Percentiles rank a stretch among this genome's conserved stretches.
These are phyloP conservation scores for Calliopum simillimum DNA, from an alignment of 2,888 invertebrate species.

Conservation along the genomic window DNA sequence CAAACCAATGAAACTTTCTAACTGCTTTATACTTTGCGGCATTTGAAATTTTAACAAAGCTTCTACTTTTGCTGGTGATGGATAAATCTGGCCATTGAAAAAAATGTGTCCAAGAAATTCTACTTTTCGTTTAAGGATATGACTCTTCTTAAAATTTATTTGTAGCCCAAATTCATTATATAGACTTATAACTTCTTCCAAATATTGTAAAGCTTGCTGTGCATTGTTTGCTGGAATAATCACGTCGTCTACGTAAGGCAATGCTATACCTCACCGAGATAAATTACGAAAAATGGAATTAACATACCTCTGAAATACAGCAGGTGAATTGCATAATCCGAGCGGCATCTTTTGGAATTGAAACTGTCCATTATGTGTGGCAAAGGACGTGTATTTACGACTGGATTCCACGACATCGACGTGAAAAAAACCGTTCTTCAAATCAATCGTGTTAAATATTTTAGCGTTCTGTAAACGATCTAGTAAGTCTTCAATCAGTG, in stretches of 20 bases:
- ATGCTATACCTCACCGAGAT: slow-evolving; percentile 33
- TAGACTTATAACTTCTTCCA: too few species aligned
- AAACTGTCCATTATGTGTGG: slow-evolving; percentile 54
- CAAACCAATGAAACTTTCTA: slow-evolving; percentile 52
- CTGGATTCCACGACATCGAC: slow-evolving; percentile 50
- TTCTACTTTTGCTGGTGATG: slow-evolving; percentile 48
- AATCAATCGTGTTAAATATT: slow-evolving; percentile 53
- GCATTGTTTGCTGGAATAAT: slow-evolving; percentile 42
- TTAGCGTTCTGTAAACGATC: slow-evolving; percentile 50
- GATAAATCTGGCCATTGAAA: slow-evolving; percentile 44
- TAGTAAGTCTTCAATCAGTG: slow-evolving; percentile 54
- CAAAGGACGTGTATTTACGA: too few species aligned
- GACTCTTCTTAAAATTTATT: slow-evolving; percentile 41
- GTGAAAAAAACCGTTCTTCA: slow-evolving; percentile 60
- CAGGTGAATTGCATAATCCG: slow-evolving; percentile 57
- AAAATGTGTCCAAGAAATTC: slow-evolving; percentile 35
- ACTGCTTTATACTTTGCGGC: slow-evolving; percentile 47
- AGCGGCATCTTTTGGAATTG: slow-evolving; percentile 59
- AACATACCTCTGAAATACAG: slow-evolving; percentile 45
- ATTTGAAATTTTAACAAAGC: slow-evolving; percentile 49
- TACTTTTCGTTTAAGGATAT: too few species aligned
- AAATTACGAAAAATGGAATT: slow-evolving; percentile 43
- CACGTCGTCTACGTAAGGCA: slow-evolving; percentile 45
- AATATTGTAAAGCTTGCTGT: slow-evolving; percentile 35
- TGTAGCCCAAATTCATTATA: slow-evolving; percentile 39